Evolutionary conservation across 2,797 vertebrate species (phyloP), one percentile per base, ranked within the genome.

Genomic region (Petrocephalus schoutedeni): DNA sequence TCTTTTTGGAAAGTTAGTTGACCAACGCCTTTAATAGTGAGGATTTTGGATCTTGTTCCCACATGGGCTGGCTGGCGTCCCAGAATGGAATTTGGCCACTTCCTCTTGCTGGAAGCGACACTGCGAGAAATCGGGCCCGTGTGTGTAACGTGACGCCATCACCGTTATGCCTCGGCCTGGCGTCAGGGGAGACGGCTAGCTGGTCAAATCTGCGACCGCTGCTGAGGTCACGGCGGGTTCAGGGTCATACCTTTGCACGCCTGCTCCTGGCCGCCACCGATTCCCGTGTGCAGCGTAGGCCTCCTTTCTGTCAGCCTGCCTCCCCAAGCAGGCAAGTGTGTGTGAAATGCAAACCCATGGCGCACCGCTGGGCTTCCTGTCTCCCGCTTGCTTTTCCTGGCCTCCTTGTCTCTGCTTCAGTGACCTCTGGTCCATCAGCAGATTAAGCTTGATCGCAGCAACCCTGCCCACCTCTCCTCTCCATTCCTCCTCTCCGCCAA

Each of bases 281-380:
- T n/a, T 49, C 41, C 71, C 71, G 8, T 16, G 71, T 77, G 71
- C 36, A n/a, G 71, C 6, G 36, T 45, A 45, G 36, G 45, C 41
- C 41, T 16, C 19, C 6, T 80, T 80, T 10, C 74, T 80, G 74
- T 49, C n/a, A 86, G 28, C 56, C 28, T n/a, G 51, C 21, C 12
- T n/a, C 84, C 54, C 21, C 12, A 41, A 14, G 32, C 54, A 36
- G 21, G 7, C 21, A 0, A 36, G 53, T 12, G 36, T 8, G 0
- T 84, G 51, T 53, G 51, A 86, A 6, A 28, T 58, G 64, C 87
- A 54, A 54, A 71, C 45, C 58, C n/a, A 83, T 16, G 58, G 59
- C 41, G 80, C 87, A 45, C 58, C 32, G 82, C 82, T 21, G 87
- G 82, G 82, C 23, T 88, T 85, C 82, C 57, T 67, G 77, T 45